These are phyloP conservation scores for Hyposoter didymator DNA, from an alignment of 2,888 invertebrate species.

Conservation along the genomic window DNA sequence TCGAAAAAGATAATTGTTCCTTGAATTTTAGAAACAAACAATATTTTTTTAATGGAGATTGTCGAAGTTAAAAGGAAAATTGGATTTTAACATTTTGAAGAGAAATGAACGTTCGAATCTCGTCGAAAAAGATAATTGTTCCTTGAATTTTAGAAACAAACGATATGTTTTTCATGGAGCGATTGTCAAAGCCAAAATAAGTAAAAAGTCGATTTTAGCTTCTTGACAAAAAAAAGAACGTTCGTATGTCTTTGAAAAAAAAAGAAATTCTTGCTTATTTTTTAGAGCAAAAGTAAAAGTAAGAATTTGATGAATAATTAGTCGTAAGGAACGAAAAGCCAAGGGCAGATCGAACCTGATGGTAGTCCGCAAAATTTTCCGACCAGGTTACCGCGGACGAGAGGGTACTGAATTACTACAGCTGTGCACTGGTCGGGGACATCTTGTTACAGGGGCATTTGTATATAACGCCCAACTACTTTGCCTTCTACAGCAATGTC, in stretches of 20 bases:
- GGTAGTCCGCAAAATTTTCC: conserved; percentile 77
- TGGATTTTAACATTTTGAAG: neutral
- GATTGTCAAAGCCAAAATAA: too few species aligned
- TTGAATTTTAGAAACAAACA: too few species aligned
- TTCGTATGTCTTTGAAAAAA: too few species aligned
- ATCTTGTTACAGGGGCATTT: conserved; percentile 96
- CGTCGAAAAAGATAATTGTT: too few species aligned
- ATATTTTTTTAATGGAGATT: too few species aligned
- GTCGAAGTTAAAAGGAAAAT: neutral
- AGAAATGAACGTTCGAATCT: too few species aligned
- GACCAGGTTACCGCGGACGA: conserved; percentile 91
- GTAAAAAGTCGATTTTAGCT: too few species aligned
- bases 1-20: too few species aligned
- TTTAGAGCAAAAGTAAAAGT: neutral
- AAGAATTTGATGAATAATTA: neutral
- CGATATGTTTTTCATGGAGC: too few species aligned
- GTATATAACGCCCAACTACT: conserved; percentile 97
- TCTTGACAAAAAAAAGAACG: too few species aligned
- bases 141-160: too few species aligned
- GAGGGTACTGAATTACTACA: conserved; percentile 95
- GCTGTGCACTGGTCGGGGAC: conserved; percentile 96
- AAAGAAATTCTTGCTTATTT: neutral
- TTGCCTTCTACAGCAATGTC: conserved; percentile 98
- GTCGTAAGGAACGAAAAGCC: neutral
- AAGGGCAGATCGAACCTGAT: conserved; percentile 77